These are phyloP conservation scores for Drosophila arizonae DNA, from an alignment of 1,140 invertebrate genomes.

Conservation along the genomic window DNA sequence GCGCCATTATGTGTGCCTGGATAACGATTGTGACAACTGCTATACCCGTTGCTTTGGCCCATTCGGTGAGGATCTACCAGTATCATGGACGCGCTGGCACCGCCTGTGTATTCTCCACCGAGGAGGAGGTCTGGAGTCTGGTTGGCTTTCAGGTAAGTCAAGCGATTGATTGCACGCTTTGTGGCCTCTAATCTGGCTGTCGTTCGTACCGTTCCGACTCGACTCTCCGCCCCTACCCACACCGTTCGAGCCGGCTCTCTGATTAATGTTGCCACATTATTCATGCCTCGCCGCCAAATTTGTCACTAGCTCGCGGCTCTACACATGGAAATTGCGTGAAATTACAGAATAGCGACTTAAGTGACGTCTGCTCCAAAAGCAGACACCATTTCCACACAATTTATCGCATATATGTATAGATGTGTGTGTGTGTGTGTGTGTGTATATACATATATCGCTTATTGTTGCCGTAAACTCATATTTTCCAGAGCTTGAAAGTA, in stretches of 20 bases:
- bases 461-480: constrained; percentile 55
- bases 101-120: constrained; percentile 86
- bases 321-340: constrained; percentile 33
- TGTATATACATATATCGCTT: constrained; percentile 22
- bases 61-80: constrained; percentile 89
- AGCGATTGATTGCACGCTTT: constrained; percentile 45
- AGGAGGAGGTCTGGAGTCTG: constrained; percentile 87
- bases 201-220: not conserved
- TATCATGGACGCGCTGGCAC: constrained; percentile 86
- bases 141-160: constrained; percentile 86
- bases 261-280: constrained; percentile 45
- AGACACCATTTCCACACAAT: not conserved
- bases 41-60: constrained; percentile 90
- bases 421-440: not conserved
- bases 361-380: constrained; percentile 16
- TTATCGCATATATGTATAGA: not conserved
- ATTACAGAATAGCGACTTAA: constrained; percentile 24
- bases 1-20: constrained; percentile 92
- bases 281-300: constrained; percentile 38
- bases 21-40: constrained; percentile 89
- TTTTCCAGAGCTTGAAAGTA: constrained; percentile 43
- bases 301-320: constrained; percentile 28
- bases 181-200: constrained; percentile 33
- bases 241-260: not conserved
- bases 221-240: not conserved